phyloP scores from a whole-genome alignment of 2,888 invertebrate species.

The Acanthosepion esculentum region DNA sequence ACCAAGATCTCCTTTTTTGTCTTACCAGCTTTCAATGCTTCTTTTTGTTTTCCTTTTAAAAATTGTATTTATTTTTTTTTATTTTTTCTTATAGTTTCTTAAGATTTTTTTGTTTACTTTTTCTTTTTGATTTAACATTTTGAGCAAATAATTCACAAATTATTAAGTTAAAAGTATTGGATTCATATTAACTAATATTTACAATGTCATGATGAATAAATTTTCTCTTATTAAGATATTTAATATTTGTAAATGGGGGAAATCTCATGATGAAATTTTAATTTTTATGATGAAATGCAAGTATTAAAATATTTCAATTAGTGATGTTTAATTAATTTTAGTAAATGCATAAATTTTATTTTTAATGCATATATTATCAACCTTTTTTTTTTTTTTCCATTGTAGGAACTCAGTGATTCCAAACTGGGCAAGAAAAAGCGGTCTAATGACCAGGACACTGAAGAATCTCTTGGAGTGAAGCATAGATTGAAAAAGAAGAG shows the following conservation, averaged over 20 bases:
- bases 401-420: constrained; percentile 73
- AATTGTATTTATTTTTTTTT: neutral
- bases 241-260: too few relatives aligned
- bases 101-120: neutral
- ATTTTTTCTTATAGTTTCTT: neutral
- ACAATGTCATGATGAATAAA: too few relatives aligned
- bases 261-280: too few relatives aligned
- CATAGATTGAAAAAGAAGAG: constrained; percentile 69
- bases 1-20: too few relatives aligned
- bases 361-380: neutral
- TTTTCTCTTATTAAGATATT: too few relatives aligned
- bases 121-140: neutral
- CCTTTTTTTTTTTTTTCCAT: constrained; percentile 25
- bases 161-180: too few relatives aligned
- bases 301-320: too few relatives aligned
- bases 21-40: neutral
- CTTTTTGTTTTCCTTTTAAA: neutral
- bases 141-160: too few relatives aligned
- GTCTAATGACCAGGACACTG: constrained; percentile 68
- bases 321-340: too few relatives aligned
- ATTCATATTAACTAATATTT: too few relatives aligned
- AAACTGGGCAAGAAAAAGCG: constrained; percentile 68
- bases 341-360: too few relatives aligned
- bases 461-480: constrained; percentile 68
- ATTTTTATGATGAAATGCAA: too few relatives aligned